Base-by-base conservation (phyloP, 2,888 invertebrate genomes). In the Physocephala rufipes region DNA sequence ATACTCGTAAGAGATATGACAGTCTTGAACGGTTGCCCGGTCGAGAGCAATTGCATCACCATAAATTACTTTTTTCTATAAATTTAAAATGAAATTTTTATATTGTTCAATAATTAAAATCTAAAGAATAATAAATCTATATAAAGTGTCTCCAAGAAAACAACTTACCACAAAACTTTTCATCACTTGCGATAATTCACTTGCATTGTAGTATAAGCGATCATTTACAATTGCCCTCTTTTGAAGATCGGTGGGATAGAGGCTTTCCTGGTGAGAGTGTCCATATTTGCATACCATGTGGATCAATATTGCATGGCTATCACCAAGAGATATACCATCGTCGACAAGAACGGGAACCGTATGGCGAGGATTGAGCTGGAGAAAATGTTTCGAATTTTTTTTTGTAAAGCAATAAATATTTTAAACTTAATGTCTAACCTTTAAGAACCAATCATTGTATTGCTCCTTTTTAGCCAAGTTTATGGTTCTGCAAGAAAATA, bases 191-290 rank as follows among this genome's bases (percentile, higher is more conserved):
- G 87, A 88, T 2, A 89, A 79, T 9, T 83, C 79, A 15, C 87
- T 86, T 43, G 83, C 80, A 59, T 89, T 87, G 76, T 88, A 88
- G 78, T 87, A 85, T 24, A 89, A 79, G 67, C 86, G 80, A 74
- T 88, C 87, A 77, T 89, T 86, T n/a, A 90, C 79, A 4, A 83
- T 73, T 0, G 88, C 88, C 67, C 89, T 81, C 72, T 81, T 80
- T 61, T 86, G 74, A 0, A 85, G 78, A 76, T 89, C 88, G 74
- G 86, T 87, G 0, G 90, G 89, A 78, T 89, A 90, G 16, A 90
- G 79, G 4, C 82, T 75, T 71, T 88, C 87, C 74, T 87, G 81
- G n/a, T 72, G 61, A 28, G 28, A 43, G 72, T 87, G 84, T 0
- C 84, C 88, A 76, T 89, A 89, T 76, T 88, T 87, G 49, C 82